phyloP scores from a whole-genome alignment of 2,797 vertebrate species.

The Scolopax bukidnonensis region DNA sequence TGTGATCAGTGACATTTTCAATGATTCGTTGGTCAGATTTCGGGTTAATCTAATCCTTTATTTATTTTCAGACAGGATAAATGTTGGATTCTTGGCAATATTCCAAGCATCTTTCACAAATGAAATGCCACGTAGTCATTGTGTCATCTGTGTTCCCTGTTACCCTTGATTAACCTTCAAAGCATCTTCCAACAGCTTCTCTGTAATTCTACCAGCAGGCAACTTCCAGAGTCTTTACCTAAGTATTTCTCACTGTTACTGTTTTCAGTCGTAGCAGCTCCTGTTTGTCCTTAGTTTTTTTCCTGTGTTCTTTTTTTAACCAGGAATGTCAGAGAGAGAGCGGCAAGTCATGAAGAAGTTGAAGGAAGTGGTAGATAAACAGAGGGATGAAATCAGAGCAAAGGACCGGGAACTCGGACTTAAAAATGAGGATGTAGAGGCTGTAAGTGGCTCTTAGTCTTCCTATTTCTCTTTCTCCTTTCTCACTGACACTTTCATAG shows the following conservation, averaged over 20 bases:
- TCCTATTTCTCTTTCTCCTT: neutral
- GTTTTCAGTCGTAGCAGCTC: neutral
- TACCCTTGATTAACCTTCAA: neutral
- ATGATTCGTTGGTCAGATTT: neutral
- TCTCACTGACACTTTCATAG: neutral
- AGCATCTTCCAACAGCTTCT: neutral
- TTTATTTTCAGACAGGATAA: neutral
- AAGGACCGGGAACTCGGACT: constrained; percentile 88
- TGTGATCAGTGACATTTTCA: neutral
- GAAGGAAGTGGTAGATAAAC: constrained; percentile 89
- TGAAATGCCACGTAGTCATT: neutral
- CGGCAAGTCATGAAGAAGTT: constrained; percentile 88
- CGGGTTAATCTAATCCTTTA: neutral
- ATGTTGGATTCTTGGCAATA: neutral
- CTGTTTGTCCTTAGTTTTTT: neutral
- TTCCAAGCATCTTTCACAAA: neutral
- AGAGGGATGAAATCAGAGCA: constrained; percentile 90
- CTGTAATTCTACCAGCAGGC: constrained; percentile 5
- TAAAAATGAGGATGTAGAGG: constrained; percentile 90
- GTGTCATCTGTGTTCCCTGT: neutral
- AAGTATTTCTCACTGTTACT: neutral
- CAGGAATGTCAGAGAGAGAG: constrained; percentile 90
- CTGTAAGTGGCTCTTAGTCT: constrained; percentile 79
- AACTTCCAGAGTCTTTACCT: neutral
- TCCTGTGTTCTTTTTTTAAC: neutral